Percentiles rank a stretch among this genome's conserved stretches.
phyloP scores from a whole-genome alignment of 2,113 vertebrate genomes.

The Mystacornis crossleyi region DNA sequence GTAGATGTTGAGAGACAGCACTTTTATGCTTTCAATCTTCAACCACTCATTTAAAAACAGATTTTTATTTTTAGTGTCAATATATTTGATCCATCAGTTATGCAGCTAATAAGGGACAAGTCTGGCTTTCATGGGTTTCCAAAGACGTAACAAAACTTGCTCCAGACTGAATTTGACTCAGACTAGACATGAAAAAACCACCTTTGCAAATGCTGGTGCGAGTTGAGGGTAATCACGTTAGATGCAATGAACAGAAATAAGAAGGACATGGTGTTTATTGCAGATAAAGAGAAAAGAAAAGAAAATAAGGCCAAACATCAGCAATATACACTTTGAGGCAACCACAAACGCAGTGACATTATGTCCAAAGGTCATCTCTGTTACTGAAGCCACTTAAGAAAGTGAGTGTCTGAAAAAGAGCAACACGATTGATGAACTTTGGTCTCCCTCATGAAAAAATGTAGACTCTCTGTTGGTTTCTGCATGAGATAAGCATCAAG shows the following conservation, averaged over 20 bases:
- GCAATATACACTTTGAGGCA: not conserved
- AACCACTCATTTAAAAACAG: not conserved
- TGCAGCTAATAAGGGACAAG: not conserved
- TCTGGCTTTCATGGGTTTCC: constrained; percentile 20
- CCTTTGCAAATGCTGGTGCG: not conserved
- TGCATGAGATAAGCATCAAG: not conserved
- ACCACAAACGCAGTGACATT: not conserved
- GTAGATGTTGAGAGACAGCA: not conserved
- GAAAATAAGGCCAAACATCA: not conserved
- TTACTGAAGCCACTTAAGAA: not conserved
- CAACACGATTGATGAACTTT: not conserved
- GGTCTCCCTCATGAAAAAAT: not conserved
- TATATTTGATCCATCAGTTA: not conserved
- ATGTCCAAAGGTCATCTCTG: not conserved
- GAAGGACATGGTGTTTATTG: not conserved
- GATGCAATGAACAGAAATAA: not conserved
- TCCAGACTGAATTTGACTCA: not conserved
- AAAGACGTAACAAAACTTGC: not conserved
- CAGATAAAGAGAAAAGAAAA: not conserved
- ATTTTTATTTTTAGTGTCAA: not conserved
- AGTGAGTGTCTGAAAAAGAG: not conserved
- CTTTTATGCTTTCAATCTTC: not conserved
- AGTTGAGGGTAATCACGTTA: not conserved
- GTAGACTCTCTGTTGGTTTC: not conserved
- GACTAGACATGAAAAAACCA: not conserved